These are phyloP conservation scores for Pagrus major DNA, from an alignment of 2,113 vertebrate genomes.

Conservation along the genomic window DNA sequence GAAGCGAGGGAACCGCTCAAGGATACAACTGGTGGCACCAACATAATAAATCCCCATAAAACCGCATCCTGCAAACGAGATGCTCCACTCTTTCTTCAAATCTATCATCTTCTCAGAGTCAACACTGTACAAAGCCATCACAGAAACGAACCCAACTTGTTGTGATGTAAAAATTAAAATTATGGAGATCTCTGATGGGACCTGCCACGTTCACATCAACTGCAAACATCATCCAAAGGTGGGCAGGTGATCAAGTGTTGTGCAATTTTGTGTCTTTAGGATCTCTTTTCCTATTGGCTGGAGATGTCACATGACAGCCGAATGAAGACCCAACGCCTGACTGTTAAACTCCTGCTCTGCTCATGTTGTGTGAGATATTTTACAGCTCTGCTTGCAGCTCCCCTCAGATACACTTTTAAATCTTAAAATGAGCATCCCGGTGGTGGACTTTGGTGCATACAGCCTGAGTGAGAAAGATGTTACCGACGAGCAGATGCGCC, in stretches of 20 bases:
- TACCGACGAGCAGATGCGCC: slow-evolving; percentile 21
- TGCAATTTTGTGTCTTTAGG: rapidly evolving
- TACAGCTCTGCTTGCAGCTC: neutral
- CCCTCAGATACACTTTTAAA: neutral
- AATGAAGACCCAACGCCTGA: neutral
- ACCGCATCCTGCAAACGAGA: slow-evolving; percentile 91
- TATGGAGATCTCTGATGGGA: rapidly evolving
- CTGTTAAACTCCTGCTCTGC: rapidly evolving
- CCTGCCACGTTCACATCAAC: neutral
- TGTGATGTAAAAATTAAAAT: neutral
- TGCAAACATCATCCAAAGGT: slow-evolving; percentile 44
- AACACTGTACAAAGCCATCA: neutral
- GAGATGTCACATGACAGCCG: slow-evolving; percentile 46
- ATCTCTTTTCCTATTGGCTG: slow-evolving; percentile 48
- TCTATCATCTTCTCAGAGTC: slow-evolving; percentile 77
- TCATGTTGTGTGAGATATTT: too few species aligned
- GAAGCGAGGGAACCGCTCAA: slow-evolving; percentile 84
- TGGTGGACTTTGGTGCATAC: slow-evolving; percentile 78
- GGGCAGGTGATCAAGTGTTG: neutral
- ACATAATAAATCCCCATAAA: slow-evolving; percentile 90
- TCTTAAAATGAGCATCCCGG: slow-evolving; percentile 74
- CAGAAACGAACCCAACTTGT: neutral
- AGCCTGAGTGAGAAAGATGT: slow-evolving; percentile 40
- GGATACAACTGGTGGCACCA: slow-evolving; percentile 86
- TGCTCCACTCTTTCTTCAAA: slow-evolving; percentile 83